Conservation (phyloP, 2,113 vertebrate species). For the Vireo altiloquus region DNA sequence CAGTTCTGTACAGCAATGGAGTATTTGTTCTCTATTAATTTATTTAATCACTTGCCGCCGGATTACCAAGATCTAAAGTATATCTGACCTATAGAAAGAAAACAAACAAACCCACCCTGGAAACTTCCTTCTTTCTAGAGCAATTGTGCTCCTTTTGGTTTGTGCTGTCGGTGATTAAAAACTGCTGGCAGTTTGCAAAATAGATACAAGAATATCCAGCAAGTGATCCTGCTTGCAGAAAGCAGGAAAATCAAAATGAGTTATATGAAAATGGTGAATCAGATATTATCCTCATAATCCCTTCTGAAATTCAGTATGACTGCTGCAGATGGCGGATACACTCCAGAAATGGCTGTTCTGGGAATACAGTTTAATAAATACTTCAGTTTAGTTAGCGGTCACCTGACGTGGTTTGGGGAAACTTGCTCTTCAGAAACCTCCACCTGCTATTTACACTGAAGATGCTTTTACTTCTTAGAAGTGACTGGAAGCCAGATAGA, state of each 20-base stretch:
- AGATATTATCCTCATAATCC: not conserved
- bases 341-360: not conserved
- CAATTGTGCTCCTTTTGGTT: not conserved
- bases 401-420: not conserved
- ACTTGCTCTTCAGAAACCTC: not conserved
- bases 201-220: not conserved
- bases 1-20: not conserved
- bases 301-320: not conserved
- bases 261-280: not conserved
- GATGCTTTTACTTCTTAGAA: not conserved
- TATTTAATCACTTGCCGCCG: conserved; percentile 14
- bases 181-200: not conserved
- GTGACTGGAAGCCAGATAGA: not conserved
- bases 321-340: not conserved
- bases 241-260: not conserved
- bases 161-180: not conserved
- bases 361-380: not conserved
- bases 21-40: conserved; percentile 30
- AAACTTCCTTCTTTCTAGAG: not conserved
- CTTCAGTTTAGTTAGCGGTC: not conserved
- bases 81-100: not conserved
- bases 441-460: not conserved
- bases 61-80: not conserved
- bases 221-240: not conserved
- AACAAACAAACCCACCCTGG: conserved; percentile 45